A percentile compares a stretch with the other conserved stretches of the same genome.
phyloP scores from a whole-genome alignment of 2,797 vertebrate species.

The Muraenolepis orangiensis region DNA sequence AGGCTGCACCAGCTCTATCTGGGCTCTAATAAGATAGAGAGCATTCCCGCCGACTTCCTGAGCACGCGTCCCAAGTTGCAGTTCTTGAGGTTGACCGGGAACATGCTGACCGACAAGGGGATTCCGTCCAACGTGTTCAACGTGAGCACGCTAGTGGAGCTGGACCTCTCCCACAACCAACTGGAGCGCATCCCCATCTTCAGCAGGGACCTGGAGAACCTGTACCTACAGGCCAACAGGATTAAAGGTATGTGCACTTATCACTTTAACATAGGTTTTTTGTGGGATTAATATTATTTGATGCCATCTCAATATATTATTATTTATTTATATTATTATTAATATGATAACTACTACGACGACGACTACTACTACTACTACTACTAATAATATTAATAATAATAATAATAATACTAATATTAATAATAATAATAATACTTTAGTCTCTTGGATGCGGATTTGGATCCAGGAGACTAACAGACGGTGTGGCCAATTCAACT shows the following conservation, averaged over 20 bases:
- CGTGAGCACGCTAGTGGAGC: constrained; percentile 83
- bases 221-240: constrained; percentile 92
- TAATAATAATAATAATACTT: no score
- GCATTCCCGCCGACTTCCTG: constrained; percentile 80
- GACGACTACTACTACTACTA: no score
- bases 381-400: no score
- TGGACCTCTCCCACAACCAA: constrained; percentile 93
- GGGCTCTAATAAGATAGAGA: constrained; percentile 85
- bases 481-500: no score
- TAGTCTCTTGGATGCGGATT: no score
- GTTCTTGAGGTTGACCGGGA: constrained; percentile 88
- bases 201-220: constrained; percentile 87
- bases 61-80: constrained; percentile 75
- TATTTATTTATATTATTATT: background rate
- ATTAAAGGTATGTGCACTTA: constrained; percentile 85
- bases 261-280: no score
- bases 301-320: background rate
- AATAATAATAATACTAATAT: no score
- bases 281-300: no score
- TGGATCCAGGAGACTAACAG: no score
- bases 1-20: constrained; percentile 86
- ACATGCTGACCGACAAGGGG: constrained; percentile 85
- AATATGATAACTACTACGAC: background rate
- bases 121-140: constrained; percentile 87
- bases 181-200: constrained; percentile 87